Conservation (phyloP, 2,113 vertebrate genomes). For the Phylloscopus trochilus region DNA sequence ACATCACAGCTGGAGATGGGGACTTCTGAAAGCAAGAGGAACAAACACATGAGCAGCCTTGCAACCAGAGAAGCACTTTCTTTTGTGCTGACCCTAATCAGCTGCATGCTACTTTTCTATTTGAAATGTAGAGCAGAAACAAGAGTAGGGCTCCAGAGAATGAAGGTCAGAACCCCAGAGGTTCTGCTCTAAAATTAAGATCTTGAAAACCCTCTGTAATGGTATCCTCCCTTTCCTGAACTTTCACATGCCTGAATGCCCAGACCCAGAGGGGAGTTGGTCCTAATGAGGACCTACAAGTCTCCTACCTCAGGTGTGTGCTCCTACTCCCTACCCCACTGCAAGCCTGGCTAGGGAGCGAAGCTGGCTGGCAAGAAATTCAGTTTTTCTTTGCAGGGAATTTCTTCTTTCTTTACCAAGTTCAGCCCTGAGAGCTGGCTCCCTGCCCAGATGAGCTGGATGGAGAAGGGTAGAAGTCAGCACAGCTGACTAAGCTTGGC, state of each 20-base stretch:
- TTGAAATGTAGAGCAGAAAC: background rate
- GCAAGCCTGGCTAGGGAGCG: accelerated
- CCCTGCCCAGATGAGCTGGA: background rate
- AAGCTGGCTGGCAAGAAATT: background rate
- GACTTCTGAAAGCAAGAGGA: background rate
- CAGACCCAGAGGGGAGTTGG: background rate
- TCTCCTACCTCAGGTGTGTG: background rate
- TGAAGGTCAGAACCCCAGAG: background rate
- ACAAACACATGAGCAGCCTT: background rate
- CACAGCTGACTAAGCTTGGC: constrained; percentile 21
- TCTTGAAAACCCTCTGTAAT: background rate
- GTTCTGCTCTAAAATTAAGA: background rate
- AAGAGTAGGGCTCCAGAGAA: background rate
- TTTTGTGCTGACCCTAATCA: background rate
- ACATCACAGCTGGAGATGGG: constrained; percentile 17
- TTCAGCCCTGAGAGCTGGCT: background rate
- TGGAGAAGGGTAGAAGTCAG: background rate
- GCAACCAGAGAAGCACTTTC: background rate
- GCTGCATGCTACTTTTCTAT: background rate
- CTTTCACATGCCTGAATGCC: background rate
- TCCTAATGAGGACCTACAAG: background rate
- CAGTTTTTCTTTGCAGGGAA: background rate
- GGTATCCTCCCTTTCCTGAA: background rate
- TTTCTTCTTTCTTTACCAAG: constrained; percentile 6
- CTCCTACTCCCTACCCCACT: background rate